Evolutionary conservation across 1,140 invertebrate species (phyloP), one percentile per base, ranked within the genome.

Genomic region (Pseudachorutes palmiensis): DNA sequence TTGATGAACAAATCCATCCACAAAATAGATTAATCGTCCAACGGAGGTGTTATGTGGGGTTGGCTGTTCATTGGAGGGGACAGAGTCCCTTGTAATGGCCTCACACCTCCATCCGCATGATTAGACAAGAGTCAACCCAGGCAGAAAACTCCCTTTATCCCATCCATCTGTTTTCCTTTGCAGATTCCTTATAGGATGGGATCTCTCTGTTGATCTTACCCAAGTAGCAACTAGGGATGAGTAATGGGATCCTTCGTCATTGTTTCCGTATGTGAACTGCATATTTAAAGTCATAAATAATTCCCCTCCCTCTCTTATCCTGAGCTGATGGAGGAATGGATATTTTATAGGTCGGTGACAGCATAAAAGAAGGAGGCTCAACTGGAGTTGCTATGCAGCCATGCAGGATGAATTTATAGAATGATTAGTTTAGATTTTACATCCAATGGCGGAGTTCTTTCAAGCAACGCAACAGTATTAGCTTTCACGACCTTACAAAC

Each of bases 271-370:
- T 45, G 9, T 19, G 36, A 45, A 55, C 36, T 45, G 51, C 9
- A 55, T 55, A 55, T 55, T 55, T 55, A 55, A 55, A 24, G 12
- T 22, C 51, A 55, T 55, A 55, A 55, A 55, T 55, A 19, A 55
- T 55, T 45, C 9, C 36, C 12, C 24, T 55, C 9, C 3, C 51
- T 14, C 51, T 55, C 51, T 19, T 16, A 45, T 45, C 24, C 51
- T 55, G 51, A 19, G 5, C 19, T 41, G 19, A 41, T 5, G 19
- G 19, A 9, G 36, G 36, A 41, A 19, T 19, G 36, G 36, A 41
- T 41, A 19, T 41, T 41, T 41, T 41, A 41, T 41, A 19, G 36
- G 5, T 41, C 36, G 36, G 36, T 41, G 36, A 41, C 36, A 41
- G 36, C 5, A 41, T 5, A 41, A 41, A 41, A 41, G 5, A 9